phyloP scores from a whole-genome alignment of 2,888 invertebrate species.

The Pachliopta kotzebuea region DNA sequence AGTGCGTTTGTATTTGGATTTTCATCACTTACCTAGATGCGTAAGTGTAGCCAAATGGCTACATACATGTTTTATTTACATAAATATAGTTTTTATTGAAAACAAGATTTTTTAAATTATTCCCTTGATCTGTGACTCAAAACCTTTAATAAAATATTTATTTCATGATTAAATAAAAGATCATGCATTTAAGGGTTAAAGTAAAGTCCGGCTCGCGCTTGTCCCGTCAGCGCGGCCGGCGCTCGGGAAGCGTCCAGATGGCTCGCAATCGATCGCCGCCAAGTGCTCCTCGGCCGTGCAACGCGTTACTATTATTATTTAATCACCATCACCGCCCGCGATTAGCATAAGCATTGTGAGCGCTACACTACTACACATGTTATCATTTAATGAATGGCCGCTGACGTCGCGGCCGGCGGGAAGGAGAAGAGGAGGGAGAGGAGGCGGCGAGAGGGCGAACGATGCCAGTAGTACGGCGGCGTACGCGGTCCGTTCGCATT shows the following conservation, averaged over 20 bases:
- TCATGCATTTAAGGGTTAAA: too few species aligned
- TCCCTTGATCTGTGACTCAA: too few species aligned
- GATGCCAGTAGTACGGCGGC: background rate
- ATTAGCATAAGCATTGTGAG: constrained; percentile 74
- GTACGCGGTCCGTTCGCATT: background rate
- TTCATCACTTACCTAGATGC: too few species aligned
- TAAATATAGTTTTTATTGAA: too few species aligned
- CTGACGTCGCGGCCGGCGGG: constrained; percentile 40
- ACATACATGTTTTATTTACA: too few species aligned
- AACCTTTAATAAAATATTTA: too few species aligned
- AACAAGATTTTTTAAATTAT: too few species aligned
- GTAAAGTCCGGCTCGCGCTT: constrained; percentile 14
- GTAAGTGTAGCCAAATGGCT: too few species aligned
- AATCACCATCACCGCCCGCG: constrained; percentile 65
- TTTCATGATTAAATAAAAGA: too few species aligned
- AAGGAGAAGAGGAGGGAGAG: background rate
- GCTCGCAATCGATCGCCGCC: constrained; percentile 57
- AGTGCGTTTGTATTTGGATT: too few species aligned
- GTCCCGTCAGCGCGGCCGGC: constrained; percentile 16
- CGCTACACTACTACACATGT: constrained; percentile 47
- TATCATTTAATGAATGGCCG: constrained; percentile 55
- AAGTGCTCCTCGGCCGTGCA: too few species aligned
- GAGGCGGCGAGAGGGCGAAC: background rate
- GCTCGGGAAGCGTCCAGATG: constrained; percentile 64
- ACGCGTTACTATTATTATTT: constrained; percentile 59